Conservation (phyloP, 2,113 vertebrate species). For the Pygoscelis adeliae region DNA sequence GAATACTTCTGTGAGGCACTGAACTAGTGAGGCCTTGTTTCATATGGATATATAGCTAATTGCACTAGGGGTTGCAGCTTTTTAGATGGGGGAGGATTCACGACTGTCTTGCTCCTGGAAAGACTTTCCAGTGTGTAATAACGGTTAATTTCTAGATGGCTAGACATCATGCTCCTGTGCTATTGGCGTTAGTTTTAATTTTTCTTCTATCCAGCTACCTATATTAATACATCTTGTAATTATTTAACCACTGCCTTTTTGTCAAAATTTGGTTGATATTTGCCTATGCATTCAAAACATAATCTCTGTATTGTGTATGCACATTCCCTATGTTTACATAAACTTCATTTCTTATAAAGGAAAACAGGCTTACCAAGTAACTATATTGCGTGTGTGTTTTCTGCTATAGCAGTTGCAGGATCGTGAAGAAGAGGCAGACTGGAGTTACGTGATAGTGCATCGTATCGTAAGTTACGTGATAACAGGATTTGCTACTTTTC, state of each 20-base stretch:
- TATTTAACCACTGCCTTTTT: neutral
- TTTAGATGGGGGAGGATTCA: neutral
- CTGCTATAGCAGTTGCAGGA: neutral
- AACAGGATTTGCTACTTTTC: neutral
- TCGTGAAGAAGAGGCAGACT: neutral
- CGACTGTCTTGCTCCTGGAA: neutral
- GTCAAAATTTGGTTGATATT: neutral
- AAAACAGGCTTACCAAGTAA: neutral
- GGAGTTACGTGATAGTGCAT: neutral
- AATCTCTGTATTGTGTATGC: neutral
- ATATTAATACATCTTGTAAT: neutral
- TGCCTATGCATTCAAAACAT: neutral
- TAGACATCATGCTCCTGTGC: neutral
- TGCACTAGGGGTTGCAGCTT: neutral
- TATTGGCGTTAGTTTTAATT: neutral
- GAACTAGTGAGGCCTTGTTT: neutral
- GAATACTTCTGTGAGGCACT: neutral
- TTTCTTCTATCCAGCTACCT: neutral
- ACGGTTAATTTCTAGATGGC: neutral
- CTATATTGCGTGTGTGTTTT: neutral
- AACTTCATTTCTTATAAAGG: neutral
- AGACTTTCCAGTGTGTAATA: neutral
- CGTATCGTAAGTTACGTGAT: neutral
- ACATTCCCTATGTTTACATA: neutral
- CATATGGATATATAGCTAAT: neutral